Evolutionary conservation across 2,888 invertebrate genomes (phyloP), one percentile per base, ranked within the genome.

Genomic region (Caradrina clavipalpis): DNA sequence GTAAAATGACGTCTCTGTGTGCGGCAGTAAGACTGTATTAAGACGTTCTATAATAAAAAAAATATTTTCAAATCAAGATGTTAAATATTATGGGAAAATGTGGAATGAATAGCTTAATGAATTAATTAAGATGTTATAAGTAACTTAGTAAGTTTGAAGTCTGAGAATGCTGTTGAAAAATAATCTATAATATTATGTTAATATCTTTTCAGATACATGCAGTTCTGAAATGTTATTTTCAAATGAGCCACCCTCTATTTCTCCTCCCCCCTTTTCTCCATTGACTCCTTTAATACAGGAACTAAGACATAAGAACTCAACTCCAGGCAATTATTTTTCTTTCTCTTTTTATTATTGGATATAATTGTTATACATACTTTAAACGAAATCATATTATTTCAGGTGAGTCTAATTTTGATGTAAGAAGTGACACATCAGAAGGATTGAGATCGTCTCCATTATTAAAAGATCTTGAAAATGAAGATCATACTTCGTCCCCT

Each of bases 211-310:
- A 67, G 66, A 67, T 60, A 31, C 21, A 67, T 67, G 66, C 66
- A 54, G 59, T 67, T 67, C 58, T 54, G 58, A 58, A 53, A 58
- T 66, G 22, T 45, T 66, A 58, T 66, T 66, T 58, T 53, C 65
- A 58, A 66, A 66, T 66, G 58, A 66, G 58, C 65, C 58, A 53
- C 58, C 65, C 22, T 66, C 65, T 26, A 66, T 66, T 22, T 66
- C 65, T 58, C 58, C 67, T 67, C 67, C 67, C 60, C 67, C 67
- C n/a, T 60, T 67, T 67, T 67, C 67, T 60, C 67, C 67, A 60
- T 60, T 67, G 67, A 67, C 67, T 67, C 59, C 67, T 54, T 67
- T 67, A 11, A 67, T 67, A 35, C 59, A 60, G 54, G 49, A 58
- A 59, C 21, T 54, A 59, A 66, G 57, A 66, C 47, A 66, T 58